Evolutionary conservation across 2,888 invertebrate genomes (phyloP).

Genomic region (Plagiodera versicolora): DNA sequence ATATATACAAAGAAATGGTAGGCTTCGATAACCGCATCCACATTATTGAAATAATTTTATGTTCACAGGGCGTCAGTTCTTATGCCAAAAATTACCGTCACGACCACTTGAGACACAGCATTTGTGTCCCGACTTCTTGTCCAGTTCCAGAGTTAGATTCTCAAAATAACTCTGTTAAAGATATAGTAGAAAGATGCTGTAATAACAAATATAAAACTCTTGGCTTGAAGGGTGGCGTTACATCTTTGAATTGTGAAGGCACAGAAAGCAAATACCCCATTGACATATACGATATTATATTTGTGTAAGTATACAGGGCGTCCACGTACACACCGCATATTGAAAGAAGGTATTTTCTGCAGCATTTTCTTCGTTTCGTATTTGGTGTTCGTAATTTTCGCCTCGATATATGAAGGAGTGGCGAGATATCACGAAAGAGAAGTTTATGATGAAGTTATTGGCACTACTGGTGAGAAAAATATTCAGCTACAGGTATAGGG

Average conservation of each 20-base stretch:
- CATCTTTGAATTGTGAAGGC: slow-evolving; percentile 35
- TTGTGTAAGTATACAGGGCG: slow-evolving; percentile 29
- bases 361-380: slow-evolving; percentile 31
- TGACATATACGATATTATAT: slow-evolving; percentile 30
- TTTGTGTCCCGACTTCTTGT: slow-evolving; percentile 42
- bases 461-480: slow-evolving; percentile 17
- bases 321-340: neutral
- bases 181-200: slow-evolving; percentile 35
- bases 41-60: neutral
- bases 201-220: slow-evolving; percentile 34
- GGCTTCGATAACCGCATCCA: no score
- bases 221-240: slow-evolving; percentile 37
- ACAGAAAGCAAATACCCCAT: slow-evolving; percentile 14
- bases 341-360: slow-evolving; percentile 12
- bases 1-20: no score
- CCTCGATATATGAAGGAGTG: slow-evolving; percentile 36
- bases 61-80: slow-evolving; percentile 39
- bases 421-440: slow-evolving; percentile 25
- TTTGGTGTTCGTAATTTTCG: slow-evolving; percentile 30
- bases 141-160: slow-evolving; percentile 12
- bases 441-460: slow-evolving; percentile 22
- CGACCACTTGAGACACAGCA: slow-evolving; percentile 43
- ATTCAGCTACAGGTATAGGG: neutral
- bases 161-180: slow-evolving; percentile 2
- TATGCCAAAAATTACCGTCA: slow-evolving; percentile 43